Evolutionary conservation across 2,113 vertebrate genomes (phyloP).

Genomic region (Proterorhinus semilunaris): DNA sequence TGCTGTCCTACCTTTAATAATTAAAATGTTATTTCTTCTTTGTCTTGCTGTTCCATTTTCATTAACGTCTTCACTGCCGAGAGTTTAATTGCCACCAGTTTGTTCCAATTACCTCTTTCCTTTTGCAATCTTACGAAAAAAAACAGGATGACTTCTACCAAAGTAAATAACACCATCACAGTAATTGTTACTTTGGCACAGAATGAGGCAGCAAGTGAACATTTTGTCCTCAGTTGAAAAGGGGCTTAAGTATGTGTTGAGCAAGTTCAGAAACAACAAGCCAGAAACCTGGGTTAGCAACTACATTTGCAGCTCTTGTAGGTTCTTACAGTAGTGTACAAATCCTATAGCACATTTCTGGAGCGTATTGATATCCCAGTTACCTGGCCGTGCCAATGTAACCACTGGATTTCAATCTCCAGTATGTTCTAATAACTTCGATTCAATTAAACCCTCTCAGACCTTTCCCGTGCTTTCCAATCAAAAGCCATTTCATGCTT

Average conservation of each 20-base stretch:
- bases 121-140: background rate
- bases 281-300: background rate
- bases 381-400: background rate
- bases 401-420: conserved; percentile 30
- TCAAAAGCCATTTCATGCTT: conserved; percentile 60
- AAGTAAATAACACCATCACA: background rate
- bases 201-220: background rate
- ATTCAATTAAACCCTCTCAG: conserved; percentile 37
- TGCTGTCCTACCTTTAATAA: conserved; percentile 11
- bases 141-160: background rate
- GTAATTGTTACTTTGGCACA: background rate
- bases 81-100: conserved; percentile 35
- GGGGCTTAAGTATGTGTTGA: background rate
- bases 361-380: background rate
- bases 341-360: background rate
- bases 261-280: background rate
- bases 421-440: conserved; percentile 27
- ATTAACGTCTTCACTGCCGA: conserved; percentile 4
- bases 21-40: conserved; percentile 4
- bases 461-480: conserved; percentile 11
- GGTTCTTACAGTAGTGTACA: background rate
- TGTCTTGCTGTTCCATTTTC: conserved; percentile 1
- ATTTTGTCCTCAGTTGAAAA: background rate
- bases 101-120: conserved; percentile 22
- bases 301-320: background rate